phyloP scores from a whole-genome alignment of 2,797 vertebrate species.

The Pseudomugil gertrudae region DNA sequence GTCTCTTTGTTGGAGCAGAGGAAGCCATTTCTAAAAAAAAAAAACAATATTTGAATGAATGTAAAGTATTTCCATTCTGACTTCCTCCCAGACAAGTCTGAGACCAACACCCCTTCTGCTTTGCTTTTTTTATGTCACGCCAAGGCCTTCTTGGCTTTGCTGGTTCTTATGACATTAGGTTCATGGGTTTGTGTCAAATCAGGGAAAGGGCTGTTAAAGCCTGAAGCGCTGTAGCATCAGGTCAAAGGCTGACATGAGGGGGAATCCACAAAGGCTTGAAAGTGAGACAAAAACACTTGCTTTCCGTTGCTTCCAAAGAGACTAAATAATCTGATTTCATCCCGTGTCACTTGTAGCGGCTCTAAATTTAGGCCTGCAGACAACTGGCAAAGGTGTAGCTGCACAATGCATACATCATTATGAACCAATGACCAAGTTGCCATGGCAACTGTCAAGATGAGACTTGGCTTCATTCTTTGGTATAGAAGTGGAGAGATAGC shows the following conservation, averaged over 20 bases:
- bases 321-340: conserved; percentile 53
- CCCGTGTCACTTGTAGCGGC: conserved; percentile 30
- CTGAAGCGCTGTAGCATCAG: conserved; percentile 11
- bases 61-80: background rate
- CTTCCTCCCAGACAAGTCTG: background rate
- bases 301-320: conserved; percentile 35
- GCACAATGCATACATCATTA: conserved; percentile 68
- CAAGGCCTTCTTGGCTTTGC: conserved; percentile 7
- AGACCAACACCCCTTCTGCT: background rate
- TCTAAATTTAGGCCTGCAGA: conserved; percentile 74
- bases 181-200: conserved; percentile 24
- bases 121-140: conserved; percentile 8
- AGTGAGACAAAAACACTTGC: conserved; percentile 27
- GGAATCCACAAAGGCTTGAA: conserved; percentile 25
- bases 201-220: conserved; percentile 16
- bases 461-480: conserved; percentile 57
- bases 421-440: conserved; percentile 69
- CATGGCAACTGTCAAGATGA: conserved; percentile 81
- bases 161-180: conserved; percentile 6
- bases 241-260: conserved; percentile 12
- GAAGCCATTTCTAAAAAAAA: no score
- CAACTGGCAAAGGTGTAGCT: conserved; percentile 59
- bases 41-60: background rate
- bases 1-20: background rate
- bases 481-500: conserved; percentile 49